Percentiles rank a stretch among this genome's conserved stretches.
phyloP scores from a whole-genome alignment of 2,113 vertebrate species.

The Crotalus viridis region DNA sequence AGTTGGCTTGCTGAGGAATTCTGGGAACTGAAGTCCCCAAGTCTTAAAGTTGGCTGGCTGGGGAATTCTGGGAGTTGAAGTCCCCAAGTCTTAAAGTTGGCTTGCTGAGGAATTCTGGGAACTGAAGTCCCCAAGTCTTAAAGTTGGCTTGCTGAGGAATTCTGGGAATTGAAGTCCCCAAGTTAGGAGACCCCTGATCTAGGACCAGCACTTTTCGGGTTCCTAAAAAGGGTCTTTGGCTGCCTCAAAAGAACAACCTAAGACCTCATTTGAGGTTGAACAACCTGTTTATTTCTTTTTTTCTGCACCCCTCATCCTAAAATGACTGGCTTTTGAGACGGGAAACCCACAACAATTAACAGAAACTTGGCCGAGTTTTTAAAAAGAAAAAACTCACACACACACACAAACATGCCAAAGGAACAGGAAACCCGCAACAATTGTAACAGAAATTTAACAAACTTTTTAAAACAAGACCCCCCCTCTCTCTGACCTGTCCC shows the following conservation, averaged over 20 bases:
- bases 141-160: too few species aligned
- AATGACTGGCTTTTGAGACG: background rate
- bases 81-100: too few species aligned
- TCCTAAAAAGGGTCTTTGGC: background rate
- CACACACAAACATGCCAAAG: background rate
- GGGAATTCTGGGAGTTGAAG: accelerated
- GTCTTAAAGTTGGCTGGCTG: too few species aligned
- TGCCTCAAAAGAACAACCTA: background rate
- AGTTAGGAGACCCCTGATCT: background rate
- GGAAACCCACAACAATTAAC: background rate
- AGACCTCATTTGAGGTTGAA: background rate
- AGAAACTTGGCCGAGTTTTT: background rate
- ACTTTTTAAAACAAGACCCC: background rate
- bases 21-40: too few species aligned
- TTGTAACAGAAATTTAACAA: background rate
- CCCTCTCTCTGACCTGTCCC: background rate
- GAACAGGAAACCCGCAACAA: background rate
- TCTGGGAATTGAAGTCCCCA: too few species aligned
- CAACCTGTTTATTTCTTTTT: background rate
- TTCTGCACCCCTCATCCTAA: background rate
- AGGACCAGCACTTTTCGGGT: background rate
- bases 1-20: too few species aligned
- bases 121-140: too few species aligned
- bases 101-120: too few species aligned
- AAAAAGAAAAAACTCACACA: background rate